phyloP scores from a whole-genome alignment of 2,888 invertebrate genomes.

The Calameuta idolon region DNA sequence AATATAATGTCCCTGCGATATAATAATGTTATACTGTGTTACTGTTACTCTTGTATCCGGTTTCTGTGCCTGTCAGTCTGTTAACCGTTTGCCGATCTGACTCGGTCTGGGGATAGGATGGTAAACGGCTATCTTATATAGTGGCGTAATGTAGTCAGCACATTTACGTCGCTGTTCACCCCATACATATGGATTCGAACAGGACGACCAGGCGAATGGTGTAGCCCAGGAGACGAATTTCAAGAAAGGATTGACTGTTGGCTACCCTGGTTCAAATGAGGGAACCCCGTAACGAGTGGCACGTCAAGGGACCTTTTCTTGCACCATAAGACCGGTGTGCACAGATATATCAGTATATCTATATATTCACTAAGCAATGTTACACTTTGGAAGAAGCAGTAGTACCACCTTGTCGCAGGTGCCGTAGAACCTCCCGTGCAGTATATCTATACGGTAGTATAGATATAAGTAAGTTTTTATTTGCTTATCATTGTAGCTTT shows the following conservation, averaged over 20 bases:
- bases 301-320: background rate
- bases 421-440: background rate
- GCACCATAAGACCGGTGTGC: background rate
- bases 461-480: background rate
- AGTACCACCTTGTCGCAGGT: background rate
- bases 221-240: slow-evolving; percentile 45
- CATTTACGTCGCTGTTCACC: slow-evolving; percentile 57
- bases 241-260: slow-evolving; percentile 37
- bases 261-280: background rate
- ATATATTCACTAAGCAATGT: background rate
- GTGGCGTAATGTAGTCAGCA: slow-evolving; percentile 64
- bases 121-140: slow-evolving; percentile 63
- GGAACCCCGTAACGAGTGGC: background rate
- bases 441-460: background rate
- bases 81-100: slow-evolving; percentile 59
- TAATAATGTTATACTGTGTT: background rate
- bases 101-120: slow-evolving; percentile 62
- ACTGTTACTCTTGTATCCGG: background rate
- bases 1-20: background rate
- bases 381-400: background rate
- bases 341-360: background rate
- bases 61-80: slow-evolving; percentile 37
- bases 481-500: background rate
- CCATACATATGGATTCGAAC: slow-evolving; percentile 60
- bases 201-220: slow-evolving; percentile 23